A percentile compares a stretch with the other conserved stretches of the same genome.
Conservation (phyloP, 1,140 invertebrate genomes). For the Periplaneta americana region DNA sequence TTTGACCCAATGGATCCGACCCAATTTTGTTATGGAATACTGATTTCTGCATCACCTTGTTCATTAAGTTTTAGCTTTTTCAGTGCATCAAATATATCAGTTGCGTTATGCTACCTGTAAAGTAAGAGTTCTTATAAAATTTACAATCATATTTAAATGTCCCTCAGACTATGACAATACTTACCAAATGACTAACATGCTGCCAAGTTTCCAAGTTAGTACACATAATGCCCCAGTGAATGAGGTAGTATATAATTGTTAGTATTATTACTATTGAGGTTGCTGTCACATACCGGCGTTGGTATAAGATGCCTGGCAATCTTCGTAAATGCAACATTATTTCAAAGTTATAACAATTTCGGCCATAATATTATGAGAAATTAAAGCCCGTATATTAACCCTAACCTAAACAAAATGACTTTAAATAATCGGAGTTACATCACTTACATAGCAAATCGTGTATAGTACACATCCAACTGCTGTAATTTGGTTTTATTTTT, state of each 20-base stretch:
- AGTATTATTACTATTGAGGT: slow-evolving; percentile 25
- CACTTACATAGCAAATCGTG: not conserved
- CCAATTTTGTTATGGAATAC: too few relatives aligned
- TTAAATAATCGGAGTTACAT: not conserved
- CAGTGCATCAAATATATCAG: too few relatives aligned
- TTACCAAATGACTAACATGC: slow-evolving; percentile 49
- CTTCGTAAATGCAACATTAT: slow-evolving; percentile 33
- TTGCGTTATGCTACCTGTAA: too few relatives aligned
- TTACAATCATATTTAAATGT: too few relatives aligned
- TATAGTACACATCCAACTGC: not conserved
- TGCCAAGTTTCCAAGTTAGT: slow-evolving; percentile 47
- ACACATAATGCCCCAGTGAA: slow-evolving; percentile 52
- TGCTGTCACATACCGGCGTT: slow-evolving; percentile 30
- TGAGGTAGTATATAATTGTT: slow-evolving; percentile 36
- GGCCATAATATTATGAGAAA: not conserved
- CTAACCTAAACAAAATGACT: not conserved
- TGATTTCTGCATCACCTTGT: too few relatives aligned
- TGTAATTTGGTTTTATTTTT: not conserved
- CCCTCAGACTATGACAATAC: slow-evolving; percentile 28
- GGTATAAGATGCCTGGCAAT: slow-evolving; percentile 37
- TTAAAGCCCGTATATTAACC: not conserved
- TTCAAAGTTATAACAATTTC: not conserved
- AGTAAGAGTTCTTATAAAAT: too few relatives aligned
- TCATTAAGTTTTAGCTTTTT: too few relatives aligned
- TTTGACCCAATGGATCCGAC: too few relatives aligned